Evolutionary conservation across 2,797 vertebrate genomes (phyloP), one percentile per base, ranked within the genome.

Genomic region (Cacajao melanocephalus): DNA sequence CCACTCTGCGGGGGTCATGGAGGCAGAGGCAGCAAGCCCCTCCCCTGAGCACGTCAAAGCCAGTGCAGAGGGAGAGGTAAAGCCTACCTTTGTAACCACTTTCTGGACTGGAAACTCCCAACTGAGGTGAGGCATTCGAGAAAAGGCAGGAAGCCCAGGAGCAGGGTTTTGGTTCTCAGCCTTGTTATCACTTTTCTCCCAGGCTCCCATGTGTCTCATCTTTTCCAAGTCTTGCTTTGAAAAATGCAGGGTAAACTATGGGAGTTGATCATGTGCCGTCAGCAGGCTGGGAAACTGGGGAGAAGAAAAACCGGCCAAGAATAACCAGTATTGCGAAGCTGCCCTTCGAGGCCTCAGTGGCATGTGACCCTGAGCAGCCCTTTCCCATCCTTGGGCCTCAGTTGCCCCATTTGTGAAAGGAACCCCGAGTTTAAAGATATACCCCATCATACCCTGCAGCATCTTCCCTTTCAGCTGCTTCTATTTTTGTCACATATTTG

Each of bases 361-460:
- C 11, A 5, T 3, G 28, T 24, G 20, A 28, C 79, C 70, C 48
- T 12, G 44, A 20, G 24, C 39, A 36, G 17, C 50, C 22, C 22
- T 7, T 76, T 19, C 41, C 9, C 8, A 2, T 11, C 55, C 7
- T 0, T 3, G 19, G 61, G 14, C 36, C 9, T 10, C 17, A 1
- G 61, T 30, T 50, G 15, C 24, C 28, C 61, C 92, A 9, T 4
- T 44, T 28, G 8, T 7, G 13, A 46, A 41, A 73, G 55, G 30
- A 52, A 28, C 4, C 57, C 14, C 0, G 0, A 13, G 33, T 44
- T 22, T 24, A n/a, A 67, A n/a, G 7, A 1, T 8, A 24, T 10
- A 0, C 33, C 14, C 44, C 17, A 0, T 1, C 78, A 26, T 41
- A 9, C 36, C 17, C 36, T 2, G 2, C 9, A 2, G 12, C 2